phyloP scores from a whole-genome alignment of 2,888 invertebrate genomes.

The Hydriomena furcata region DNA sequence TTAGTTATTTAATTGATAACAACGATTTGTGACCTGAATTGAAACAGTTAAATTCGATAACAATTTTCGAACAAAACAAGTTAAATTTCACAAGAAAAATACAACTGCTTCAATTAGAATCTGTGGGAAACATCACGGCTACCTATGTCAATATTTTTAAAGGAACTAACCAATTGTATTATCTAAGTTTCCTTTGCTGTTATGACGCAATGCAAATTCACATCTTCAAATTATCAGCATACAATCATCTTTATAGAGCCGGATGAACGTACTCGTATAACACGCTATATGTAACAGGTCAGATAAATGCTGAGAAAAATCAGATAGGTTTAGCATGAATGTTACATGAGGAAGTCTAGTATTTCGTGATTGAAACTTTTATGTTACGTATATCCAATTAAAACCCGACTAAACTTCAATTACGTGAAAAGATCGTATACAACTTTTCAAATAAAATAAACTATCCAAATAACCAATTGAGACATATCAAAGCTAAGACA shows the following conservation, averaged over 20 bases:
- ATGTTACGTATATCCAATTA: no score
- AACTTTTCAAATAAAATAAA: no score
- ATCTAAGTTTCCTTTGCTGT: constrained; percentile 29
- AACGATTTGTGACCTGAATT: constrained; percentile 15
- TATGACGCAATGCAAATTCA: constrained; percentile 31
- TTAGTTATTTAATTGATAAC: constrained; percentile 10
- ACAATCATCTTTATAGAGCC: constrained; percentile 29
- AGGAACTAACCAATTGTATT: constrained; percentile 22
- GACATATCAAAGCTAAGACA: no score
- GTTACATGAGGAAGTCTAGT: constrained; percentile 10
- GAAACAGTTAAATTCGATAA: constrained; percentile 9
- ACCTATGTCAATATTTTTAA: constrained; percentile 23
- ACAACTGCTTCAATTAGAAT: no score
- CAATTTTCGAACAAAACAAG: constrained; percentile 1
- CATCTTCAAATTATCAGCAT: constrained; percentile 27
- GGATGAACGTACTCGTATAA: constrained; percentile 21
- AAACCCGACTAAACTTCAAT: no score
- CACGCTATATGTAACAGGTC: constrained; percentile 19
- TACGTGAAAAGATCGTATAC: no score
- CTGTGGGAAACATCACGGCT: neutral
- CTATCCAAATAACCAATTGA: no score
- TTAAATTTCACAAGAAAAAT: no score
- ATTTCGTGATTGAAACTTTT: constrained; percentile 1
- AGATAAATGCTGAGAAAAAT: constrained; percentile 25
- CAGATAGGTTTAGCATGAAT: constrained; percentile 13